These are phyloP conservation scores for Porites divaricata DNA, from an alignment of 92 coral and sea anemone genomes.

Conservation along the genomic window DNA sequence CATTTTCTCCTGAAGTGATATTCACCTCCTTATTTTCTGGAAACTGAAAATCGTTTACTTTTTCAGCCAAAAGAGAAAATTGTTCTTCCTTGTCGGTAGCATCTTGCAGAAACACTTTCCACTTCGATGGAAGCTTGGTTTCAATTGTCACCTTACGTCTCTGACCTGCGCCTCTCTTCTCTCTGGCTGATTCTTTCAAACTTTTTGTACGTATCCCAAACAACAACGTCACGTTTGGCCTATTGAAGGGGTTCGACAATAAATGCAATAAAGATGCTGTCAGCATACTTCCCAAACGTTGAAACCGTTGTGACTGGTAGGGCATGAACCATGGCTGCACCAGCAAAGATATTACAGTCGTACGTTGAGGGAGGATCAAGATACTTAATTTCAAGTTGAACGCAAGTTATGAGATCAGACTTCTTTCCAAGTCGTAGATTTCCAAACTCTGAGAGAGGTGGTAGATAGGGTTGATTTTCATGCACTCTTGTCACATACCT, in stretches of 20 bases:
- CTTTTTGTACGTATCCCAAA: conserved; percentile 2
- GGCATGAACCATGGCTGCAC: conserved; percentile 38
- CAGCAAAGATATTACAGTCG: conserved; percentile 56
- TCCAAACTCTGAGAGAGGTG: conserved; percentile 34
- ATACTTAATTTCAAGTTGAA: conserved; percentile 27
- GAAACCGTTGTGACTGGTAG: conserved; percentile 32
- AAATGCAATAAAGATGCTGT: conserved; percentile 22
- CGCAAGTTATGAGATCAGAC: conserved; percentile 46
- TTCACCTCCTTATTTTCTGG: neutral
- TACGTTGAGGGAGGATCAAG: conserved; percentile 30
- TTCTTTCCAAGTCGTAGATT: conserved; percentile 41
- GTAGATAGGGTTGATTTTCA: conserved; percentile 32
- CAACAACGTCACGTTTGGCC: too few species aligned
- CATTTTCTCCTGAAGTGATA: neutral
- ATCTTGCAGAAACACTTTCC: conserved; percentile 19
- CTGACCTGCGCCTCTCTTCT: conserved; percentile 49
- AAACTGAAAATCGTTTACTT: too few species aligned
- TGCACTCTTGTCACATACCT: conserved; percentile 23
- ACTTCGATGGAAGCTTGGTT: conserved; percentile 63
- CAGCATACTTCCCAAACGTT: conserved; percentile 48
- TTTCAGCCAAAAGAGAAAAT: too few species aligned
- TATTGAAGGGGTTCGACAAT: too few species aligned
- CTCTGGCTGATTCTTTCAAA: conserved; percentile 42
- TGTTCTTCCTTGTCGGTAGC: neutral
- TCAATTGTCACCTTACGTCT: conserved; percentile 51